Base-by-base conservation (phyloP, 2,113 vertebrate genomes). In the Burhinus oedicnemus region DNA sequence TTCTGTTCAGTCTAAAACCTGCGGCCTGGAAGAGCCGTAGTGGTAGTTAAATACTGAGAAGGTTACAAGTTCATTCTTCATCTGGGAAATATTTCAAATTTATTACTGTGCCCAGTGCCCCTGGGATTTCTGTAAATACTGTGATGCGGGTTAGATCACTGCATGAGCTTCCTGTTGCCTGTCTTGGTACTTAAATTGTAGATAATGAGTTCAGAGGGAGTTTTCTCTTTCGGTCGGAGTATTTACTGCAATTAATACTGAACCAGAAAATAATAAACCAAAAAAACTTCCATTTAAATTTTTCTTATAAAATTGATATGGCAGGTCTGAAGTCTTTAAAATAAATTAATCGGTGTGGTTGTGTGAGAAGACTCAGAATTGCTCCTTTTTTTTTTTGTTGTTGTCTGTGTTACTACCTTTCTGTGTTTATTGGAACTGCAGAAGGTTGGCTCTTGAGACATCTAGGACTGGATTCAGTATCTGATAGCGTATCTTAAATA, bases 1-100 rank as follows among this genome's bases (percentile, higher is more conserved):
- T 97, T 78, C 32, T 94, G 72, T 95, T 96, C 61, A 76, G 95
- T 79, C 90, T 52, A 49, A 89, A 78, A 93, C 84, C 38, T 80
- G 91, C 12, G 6, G 80, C 69, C 71, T 82, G 98, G 93, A 89
- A 97, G 96, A 95, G 69, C 94, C 89, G 11, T 76, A 87, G 90
- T 92, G 97, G 85, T 64, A 97, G 94, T 95, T 87, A 70, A 92
- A 90, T 83, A 45, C 60, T 70, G 93, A 89, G 91, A 83, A 96
- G 98, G 98, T 98, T 97, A 29, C 8, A 91, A 97, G 98, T 97
- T 98, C 98, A 97, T 84, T 94, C 89, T 96, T 98, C 98, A 98
- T 94, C 98, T 98, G 98, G 97, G 97, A 96, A 95, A 94, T 97
- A 95, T 95, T 96, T 98, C 74, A 96, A 2, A 89, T 95, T 97